A percentile compares a stretch with the other conserved stretches of the same genome.
phyloP scores from a whole-genome alignment of 1,140 invertebrate genomes.

The Limonius californicus region DNA sequence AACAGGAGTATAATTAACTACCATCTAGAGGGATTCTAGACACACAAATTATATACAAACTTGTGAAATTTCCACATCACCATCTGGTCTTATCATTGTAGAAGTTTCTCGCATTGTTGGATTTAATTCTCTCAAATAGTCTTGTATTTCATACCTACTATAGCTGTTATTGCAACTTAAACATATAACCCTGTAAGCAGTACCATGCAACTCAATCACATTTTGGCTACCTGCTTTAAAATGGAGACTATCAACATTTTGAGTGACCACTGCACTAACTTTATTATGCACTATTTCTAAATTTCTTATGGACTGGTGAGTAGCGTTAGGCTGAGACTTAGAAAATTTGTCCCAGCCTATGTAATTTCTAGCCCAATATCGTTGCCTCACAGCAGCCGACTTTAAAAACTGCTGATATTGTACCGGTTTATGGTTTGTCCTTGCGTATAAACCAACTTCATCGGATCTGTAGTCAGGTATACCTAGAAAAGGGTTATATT shows the following conservation, averaged over 20 bases:
- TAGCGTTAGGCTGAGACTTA: constrained; percentile 60
- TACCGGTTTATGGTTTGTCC: constrained; percentile 76
- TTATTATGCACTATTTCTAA: constrained; percentile 56
- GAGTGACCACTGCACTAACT: constrained; percentile 73
- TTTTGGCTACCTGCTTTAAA: constrained; percentile 81
- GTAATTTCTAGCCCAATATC: constrained; percentile 96
- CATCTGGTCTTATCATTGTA: constrained; percentile 81
- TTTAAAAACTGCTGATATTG: constrained; percentile 82
- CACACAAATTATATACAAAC: too few species aligned
- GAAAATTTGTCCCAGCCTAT: constrained; percentile 85
- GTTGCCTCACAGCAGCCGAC: constrained; percentile 62
- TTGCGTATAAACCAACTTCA: constrained; percentile 87
- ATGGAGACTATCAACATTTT: constrained; percentile 95
- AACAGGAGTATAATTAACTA: too few species aligned
- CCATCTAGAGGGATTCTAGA: constrained; percentile 1
- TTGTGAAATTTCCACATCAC: constrained; percentile 77
- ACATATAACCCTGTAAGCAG: constrained; percentile 78
- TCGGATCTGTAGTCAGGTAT: constrained; percentile 94
- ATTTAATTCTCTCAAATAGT: constrained; percentile 66
- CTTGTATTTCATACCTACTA: constrained; percentile 70
- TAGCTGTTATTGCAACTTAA: constrained; percentile 70
- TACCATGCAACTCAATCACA: constrained; percentile 91
- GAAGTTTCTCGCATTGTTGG: constrained; percentile 58
- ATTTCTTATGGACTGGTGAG: constrained; percentile 59
- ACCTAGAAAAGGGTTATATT: constrained; percentile 54